Evolutionary conservation across 2,113 vertebrate species (phyloP).

Genomic region (Climacteris rufus): DNA sequence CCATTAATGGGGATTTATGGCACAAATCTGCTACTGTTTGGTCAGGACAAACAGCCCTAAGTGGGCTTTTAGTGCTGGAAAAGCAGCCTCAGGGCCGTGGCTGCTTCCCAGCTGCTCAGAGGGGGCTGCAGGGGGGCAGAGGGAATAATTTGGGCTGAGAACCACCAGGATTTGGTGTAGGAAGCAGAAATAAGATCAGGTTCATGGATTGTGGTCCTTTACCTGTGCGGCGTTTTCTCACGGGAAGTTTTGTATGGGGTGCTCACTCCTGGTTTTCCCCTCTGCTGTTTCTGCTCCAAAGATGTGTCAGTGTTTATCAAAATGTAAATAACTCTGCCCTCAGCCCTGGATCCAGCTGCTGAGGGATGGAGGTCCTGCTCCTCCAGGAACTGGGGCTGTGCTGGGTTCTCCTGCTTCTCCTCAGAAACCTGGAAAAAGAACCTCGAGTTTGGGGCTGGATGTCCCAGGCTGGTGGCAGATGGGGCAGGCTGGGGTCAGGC

Average conservation of each 20-base stretch:
- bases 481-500: not conserved
- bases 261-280: accelerated
- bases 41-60: not conserved
- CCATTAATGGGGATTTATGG: not conserved
- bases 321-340: not conserved
- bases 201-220: accelerated
- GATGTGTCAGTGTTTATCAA: not conserved
- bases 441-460: not conserved
- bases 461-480: not conserved
- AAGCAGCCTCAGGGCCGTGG: not conserved
- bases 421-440: too few relatives aligned
- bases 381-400: accelerated
- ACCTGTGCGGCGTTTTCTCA: accelerated
- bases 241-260: not conserved
- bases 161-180: not conserved
- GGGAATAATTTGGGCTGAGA: not conserved
- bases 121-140: not conserved
- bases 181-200: not conserved
- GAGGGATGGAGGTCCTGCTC: not conserved
- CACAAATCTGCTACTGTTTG: not conserved
- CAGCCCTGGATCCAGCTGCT: not conserved
- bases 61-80: not conserved
- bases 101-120: not conserved
- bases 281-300: not conserved
- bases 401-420: not conserved